These are phyloP conservation scores for Puma concolor DNA, from an alignment of 2,113 vertebrate genomes.

Conservation along the genomic window DNA sequence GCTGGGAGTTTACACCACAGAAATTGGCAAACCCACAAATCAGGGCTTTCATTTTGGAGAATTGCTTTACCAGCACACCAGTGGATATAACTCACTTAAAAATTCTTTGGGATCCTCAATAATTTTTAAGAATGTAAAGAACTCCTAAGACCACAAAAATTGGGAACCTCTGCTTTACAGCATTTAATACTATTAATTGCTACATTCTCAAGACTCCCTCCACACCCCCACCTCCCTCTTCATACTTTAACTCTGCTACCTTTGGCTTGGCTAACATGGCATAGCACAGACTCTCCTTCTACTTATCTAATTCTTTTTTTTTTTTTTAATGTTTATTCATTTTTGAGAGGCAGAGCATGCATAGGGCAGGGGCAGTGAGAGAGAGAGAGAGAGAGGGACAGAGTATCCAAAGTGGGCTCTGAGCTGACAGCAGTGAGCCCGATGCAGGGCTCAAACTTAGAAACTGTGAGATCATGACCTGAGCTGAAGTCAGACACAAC, in stretches of 20 bases:
- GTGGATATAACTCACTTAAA: not conserved
- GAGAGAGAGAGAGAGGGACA: too few species aligned
- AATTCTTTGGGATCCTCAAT: not conserved
- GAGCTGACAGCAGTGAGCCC: too few species aligned
- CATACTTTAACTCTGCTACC: not conserved
- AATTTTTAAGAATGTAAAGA: not conserved
- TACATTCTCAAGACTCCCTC: not conserved
- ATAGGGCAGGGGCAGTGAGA: too few species aligned
- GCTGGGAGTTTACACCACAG: not conserved
- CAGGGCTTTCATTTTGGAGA: not conserved
- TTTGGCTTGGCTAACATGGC: not conserved
- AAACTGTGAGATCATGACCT: too few species aligned
- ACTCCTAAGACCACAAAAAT: not conserved
- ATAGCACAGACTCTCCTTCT: not conserved
- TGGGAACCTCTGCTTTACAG: not conserved
- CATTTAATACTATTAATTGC: not conserved
- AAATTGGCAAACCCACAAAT: not conserved
- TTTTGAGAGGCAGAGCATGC: too few species aligned
- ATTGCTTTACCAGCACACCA: constrained; percentile 6
- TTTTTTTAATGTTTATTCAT: not conserved
- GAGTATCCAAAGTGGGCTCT: too few species aligned
- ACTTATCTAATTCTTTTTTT: not conserved
- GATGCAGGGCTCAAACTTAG: too few species aligned
- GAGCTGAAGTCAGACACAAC: too few species aligned
- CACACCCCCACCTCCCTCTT: not conserved